phyloP scores from a whole-genome alignment of 2,797 vertebrate species.

The Amblyraja radiata region DNA sequence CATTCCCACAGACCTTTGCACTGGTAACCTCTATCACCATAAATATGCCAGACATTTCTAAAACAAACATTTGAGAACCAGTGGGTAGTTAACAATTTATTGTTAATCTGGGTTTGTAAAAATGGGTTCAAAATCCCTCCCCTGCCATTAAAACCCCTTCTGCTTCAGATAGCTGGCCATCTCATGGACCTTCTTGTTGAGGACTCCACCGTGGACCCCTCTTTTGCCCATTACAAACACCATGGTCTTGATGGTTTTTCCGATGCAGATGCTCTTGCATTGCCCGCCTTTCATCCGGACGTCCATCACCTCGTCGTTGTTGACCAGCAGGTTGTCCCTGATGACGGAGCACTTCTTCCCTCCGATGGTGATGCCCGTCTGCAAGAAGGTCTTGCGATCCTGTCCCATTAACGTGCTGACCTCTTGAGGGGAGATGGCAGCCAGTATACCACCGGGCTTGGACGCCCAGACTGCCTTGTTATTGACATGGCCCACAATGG shows the following conservation, averaged over 20 bases:
- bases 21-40: no score
- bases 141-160: constrained; percentile 36
- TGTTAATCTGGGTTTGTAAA: neutral
- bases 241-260: constrained; percentile 47
- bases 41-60: neutral
- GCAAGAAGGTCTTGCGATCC: constrained; percentile 45
- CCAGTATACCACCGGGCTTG: constrained; percentile 50
- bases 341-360: constrained; percentile 52
- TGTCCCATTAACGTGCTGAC: constrained; percentile 47
- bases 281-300: constrained; percentile 51
- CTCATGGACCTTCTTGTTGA: constrained; percentile 51
- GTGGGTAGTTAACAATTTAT: neutral
- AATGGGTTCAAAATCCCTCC: neutral
- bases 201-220: constrained; percentile 48
- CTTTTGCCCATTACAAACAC: constrained; percentile 52
- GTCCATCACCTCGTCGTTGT: constrained; percentile 46
- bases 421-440: constrained; percentile 48
- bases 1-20: no score
- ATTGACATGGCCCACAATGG: constrained; percentile 47
- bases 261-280: constrained; percentile 49
- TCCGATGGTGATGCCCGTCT: constrained; percentile 46
- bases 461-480: constrained; percentile 47
- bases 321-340: constrained; percentile 48
- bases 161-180: constrained; percentile 47
- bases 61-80: neutral